These are phyloP conservation scores for Salvelinus sp. DNA, from an alignment of 2,113 vertebrate species.

Conservation along the genomic window DNA sequence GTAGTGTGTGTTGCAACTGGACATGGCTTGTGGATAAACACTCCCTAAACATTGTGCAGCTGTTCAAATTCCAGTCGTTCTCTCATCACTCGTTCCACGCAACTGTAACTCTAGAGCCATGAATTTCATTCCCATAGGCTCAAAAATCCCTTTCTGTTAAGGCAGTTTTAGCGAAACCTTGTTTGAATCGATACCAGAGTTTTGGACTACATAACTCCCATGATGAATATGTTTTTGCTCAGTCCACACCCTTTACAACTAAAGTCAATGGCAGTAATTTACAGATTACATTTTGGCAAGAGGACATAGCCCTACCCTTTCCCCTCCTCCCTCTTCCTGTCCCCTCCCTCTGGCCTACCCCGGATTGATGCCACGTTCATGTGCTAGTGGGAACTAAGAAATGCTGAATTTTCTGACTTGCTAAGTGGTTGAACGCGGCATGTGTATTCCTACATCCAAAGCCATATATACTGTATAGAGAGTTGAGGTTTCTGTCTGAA, in stretches of 20 bases:
- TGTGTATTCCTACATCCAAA: no score
- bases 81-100: not conserved
- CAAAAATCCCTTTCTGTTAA: not conserved
- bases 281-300: not conserved
- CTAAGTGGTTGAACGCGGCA: no score
- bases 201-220: not conserved
- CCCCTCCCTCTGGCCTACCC: constrained; percentile 17
- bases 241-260: not conserved
- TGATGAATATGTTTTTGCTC: not conserved
- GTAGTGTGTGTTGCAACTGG: not conserved
- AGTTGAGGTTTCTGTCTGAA: no score
- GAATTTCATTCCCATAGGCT: not conserved
- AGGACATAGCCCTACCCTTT: not conserved
- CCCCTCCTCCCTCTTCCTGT: constrained; percentile 14
- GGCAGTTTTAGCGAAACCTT: not conserved
- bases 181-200: not conserved
- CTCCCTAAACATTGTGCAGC: not conserved
- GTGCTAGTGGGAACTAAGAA: no score
- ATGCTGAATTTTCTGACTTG: no score
- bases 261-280: no score
- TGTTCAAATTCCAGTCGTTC: not conserved
- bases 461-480: no score
- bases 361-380: not conserved
- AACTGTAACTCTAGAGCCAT: not conserved
- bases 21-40: not conserved